phyloP scores from a whole-genome alignment of 2,797 vertebrate species.

The Enteromius paludinosus region DNA sequence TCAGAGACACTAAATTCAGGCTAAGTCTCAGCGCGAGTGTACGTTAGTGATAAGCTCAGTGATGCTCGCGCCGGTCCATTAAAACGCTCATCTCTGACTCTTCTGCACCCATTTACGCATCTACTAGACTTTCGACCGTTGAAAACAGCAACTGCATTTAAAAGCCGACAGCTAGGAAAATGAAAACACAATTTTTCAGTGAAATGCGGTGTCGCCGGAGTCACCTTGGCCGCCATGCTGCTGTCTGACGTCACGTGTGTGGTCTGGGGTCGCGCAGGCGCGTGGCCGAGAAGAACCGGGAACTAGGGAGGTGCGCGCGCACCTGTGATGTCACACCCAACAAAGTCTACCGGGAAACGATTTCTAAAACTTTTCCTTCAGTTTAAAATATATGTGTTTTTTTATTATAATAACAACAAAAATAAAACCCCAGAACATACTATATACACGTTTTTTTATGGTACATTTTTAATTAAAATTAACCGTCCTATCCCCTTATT shows the following conservation, averaged over 20 bases:
- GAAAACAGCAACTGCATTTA: not conserved
- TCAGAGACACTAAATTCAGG: conserved; percentile 5
- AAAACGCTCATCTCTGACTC: conserved; percentile 6
- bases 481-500: no score
- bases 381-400: not conserved
- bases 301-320: conserved; percentile 5
- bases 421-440: not conserved
- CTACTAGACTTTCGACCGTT: not conserved
- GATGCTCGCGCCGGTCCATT: conserved; percentile 66
- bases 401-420: not conserved
- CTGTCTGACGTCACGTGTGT: conserved; percentile 79
- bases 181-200: conserved; percentile 49
- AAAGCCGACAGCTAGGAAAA: conserved; percentile 39
- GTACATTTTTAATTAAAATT: not conserved
- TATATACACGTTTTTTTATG: not conserved
- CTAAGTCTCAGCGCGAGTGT: conserved; percentile 60
- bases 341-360: not conserved
- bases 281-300: not conserved
- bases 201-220: conserved; percentile 78
- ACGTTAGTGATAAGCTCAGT: conserved; percentile 64
- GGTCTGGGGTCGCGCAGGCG: conserved; percentile 55
- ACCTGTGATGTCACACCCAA: not conserved
- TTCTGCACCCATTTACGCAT: not conserved
- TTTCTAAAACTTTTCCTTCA: not conserved
- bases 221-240: conserved; percentile 99